Evolutionary conservation across 2,797 vertebrate species (phyloP).

Genomic region (Pseudochaenichthys georgianus): DNA sequence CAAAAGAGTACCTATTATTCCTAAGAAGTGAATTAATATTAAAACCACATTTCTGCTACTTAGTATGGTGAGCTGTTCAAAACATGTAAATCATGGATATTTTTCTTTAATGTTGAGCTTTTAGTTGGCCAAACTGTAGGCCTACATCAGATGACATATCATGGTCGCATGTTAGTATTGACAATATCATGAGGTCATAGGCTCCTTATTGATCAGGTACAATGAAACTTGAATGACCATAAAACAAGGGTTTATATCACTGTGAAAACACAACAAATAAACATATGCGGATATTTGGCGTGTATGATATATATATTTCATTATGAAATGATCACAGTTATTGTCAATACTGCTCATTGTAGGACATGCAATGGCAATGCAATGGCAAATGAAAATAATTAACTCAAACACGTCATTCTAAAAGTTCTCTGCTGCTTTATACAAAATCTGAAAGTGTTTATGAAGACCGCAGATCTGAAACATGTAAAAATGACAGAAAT

Average conservation of each 20-base stretch:
- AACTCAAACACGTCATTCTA: no score
- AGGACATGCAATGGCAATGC: no score
- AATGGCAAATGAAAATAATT: no score
- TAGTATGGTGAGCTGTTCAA: not conserved
- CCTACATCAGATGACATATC: not conserved
- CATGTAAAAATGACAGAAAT: no score
- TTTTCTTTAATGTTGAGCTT: not conserved
- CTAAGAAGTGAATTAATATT: not conserved
- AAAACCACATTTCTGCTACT: not conserved
- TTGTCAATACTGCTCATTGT: no score
- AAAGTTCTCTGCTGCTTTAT: no score
- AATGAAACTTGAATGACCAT: conserved; percentile 6
- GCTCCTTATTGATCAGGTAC: conserved; percentile 21
- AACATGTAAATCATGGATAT: not conserved
- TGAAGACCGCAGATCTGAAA: no score
- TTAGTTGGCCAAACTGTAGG: not conserved
- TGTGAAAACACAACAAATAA: not conserved
- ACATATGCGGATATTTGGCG: no score
- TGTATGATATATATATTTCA: no score
- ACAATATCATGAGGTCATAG: not conserved
- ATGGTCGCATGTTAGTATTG: not conserved
- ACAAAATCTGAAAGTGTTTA: no score
- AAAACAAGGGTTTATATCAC: not conserved
- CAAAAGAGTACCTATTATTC: rapidly evolving
- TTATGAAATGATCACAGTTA: no score